A percentile compares a stretch with the other conserved stretches of the same genome.
phyloP scores from a whole-genome alignment of 2,888 invertebrate species.

The Trisateles emortualis region DNA sequence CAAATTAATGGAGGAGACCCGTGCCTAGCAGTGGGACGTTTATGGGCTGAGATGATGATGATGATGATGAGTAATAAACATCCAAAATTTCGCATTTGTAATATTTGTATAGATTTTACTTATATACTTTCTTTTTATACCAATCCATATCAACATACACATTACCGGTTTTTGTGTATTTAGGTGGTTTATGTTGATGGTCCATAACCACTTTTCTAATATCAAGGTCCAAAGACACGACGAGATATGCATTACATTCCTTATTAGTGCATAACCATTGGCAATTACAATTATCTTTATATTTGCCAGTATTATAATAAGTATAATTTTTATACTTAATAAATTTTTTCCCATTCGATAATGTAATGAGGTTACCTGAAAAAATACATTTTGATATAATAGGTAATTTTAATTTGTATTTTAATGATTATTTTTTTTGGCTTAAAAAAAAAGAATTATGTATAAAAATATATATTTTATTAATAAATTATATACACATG shows the following conservation, averaged over 20 bases:
- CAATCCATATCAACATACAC: conserved; percentile 14
- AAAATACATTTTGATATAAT: not conserved
- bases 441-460: too few species aligned
- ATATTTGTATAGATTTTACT: too few species aligned
- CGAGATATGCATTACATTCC: conserved; percentile 11
- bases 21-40: too few species aligned
- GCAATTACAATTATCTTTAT: not conserved
- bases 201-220: conserved; percentile 6
- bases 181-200: conserved; percentile 13
- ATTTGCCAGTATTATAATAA: conserved; percentile 10
- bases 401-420: not conserved
- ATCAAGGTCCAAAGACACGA: conserved; percentile 19
- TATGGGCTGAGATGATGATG: too few species aligned
- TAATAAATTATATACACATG: too few species aligned
- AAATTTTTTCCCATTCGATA: conserved; percentile 42
- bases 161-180: conserved; percentile 11
- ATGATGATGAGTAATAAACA: too few species aligned
- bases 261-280: conserved; percentile 12
- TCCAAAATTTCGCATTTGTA: too few species aligned
- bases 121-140: too few species aligned
- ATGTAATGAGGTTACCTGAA: conserved; percentile 16
- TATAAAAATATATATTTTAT: too few species aligned
- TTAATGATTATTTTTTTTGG: too few species aligned
- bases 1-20: too few species aligned
- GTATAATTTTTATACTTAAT: conserved; percentile 31